A percentile compares a stretch with the other conserved stretches of the same genome.
Conservation (phyloP, 2,113 vertebrate species). For the Manacus vitellinus region DNA sequence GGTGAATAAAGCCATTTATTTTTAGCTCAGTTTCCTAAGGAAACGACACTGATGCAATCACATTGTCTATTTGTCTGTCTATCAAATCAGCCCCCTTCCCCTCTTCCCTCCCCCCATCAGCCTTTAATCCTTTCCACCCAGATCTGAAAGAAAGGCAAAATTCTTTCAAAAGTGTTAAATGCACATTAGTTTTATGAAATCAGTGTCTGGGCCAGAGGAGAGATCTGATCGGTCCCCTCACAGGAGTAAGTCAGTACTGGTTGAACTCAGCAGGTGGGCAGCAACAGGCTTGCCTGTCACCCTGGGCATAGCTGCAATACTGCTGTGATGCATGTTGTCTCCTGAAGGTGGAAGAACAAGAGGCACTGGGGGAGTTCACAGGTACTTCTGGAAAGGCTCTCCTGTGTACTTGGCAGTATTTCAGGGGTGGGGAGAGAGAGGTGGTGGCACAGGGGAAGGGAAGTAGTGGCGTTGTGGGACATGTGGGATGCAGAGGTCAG, state of each 20-base stretch:
- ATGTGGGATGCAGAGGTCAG: neutral
- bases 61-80: conserved; percentile 66
- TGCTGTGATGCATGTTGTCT: accelerated
- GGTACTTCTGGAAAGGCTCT: neutral
- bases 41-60: conserved; percentile 63
- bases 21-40: conserved; percentile 67
- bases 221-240: neutral
- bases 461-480: neutral
- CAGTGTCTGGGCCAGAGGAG: neutral
- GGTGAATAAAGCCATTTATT: conserved; percentile 59
- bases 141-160: neutral
- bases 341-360: neutral
- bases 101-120: neutral
- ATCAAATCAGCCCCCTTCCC: neutral
- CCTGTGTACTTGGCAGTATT: neutral
- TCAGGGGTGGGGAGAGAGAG: neutral
- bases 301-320: neutral
- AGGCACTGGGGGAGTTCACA: neutral
- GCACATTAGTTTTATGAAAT: neutral
- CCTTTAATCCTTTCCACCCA: conserved; percentile 2
- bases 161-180: neutral
- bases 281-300: neutral
- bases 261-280: neutral
- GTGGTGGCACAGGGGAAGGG: neutral
- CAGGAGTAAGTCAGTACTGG: neutral